A percentile compares a stretch with the other conserved stretches of the same genome.
These are phyloP conservation scores for Chaetogeoica ovagalla DNA, from an alignment of 2,888 invertebrate species.

Conservation along the genomic window DNA sequence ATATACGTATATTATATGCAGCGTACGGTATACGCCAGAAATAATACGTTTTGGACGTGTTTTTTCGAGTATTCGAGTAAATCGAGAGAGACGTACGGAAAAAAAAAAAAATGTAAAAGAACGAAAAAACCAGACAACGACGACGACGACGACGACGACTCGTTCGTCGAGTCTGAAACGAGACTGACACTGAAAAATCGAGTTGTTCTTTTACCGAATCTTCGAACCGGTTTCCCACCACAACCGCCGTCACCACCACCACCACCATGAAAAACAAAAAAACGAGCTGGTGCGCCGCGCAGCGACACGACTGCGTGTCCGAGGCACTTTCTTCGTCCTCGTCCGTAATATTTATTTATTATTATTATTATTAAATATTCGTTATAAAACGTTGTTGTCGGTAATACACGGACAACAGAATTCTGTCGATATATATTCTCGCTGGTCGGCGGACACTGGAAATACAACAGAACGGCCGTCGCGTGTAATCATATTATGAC, in stretches of 20 bases:
- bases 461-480: background rate
- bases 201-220: constrained; percentile 3
- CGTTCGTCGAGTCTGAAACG: constrained; percentile 39
- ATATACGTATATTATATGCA: too few relatives aligned
- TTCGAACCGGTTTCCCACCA: constrained; percentile 48
- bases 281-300: too few relatives aligned
- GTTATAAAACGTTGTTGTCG: background rate
- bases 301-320: too few relatives aligned
- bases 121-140: too few relatives aligned
- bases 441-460: too few relatives aligned
- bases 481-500: constrained; percentile 4
- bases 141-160: constrained; percentile 15
- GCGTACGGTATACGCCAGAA: background rate
- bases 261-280: too few relatives aligned
- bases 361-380: constrained; percentile 11
- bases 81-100: too few relatives aligned
- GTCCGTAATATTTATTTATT: background rate
- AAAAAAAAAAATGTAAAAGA: too few relatives aligned
- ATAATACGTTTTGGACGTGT: background rate
- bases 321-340: constrained; percentile 46
- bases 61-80: background rate
- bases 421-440: background rate
- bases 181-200: constrained; percentile 35
- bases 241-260: too few relatives aligned
- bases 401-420: background rate